Evolutionary conservation across 2,888 invertebrate genomes (phyloP).

Genomic region (Argyra leucocephala): DNA sequence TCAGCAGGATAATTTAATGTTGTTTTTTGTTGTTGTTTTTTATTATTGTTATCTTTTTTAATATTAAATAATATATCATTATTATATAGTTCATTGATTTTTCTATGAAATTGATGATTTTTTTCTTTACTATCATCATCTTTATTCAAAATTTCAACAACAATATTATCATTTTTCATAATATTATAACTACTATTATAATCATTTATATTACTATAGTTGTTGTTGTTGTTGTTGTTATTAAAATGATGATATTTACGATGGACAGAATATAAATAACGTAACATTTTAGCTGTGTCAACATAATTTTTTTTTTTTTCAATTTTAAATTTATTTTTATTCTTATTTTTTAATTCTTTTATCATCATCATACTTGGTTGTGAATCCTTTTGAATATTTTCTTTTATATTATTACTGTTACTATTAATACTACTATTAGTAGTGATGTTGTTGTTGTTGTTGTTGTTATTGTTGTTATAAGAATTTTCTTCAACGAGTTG

Average conservation of each 20-base stretch:
- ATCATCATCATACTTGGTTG: neutral
- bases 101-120: neutral
- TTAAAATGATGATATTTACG: neutral
- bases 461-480: constrained; percentile 14
- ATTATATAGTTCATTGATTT: neutral
- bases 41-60: neutral
- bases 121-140: neutral
- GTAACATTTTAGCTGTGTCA: neutral
- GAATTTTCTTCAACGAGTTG: constrained; percentile 18
- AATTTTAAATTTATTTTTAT: neutral
- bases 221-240: neutral
- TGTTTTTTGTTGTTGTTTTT: constrained; percentile 14
- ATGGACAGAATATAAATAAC: neutral
- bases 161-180: neutral
- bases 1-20: constrained; percentile 14
- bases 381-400: neutral
- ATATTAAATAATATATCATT: neutral
- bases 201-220: too few species aligned
- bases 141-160: neutral
- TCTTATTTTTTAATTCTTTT: neutral
- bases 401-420: neutral
- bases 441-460: neutral
- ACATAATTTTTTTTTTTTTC: neutral
- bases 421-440: neutral
- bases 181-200: too few species aligned